Evolutionary conservation across 1,140 invertebrate genomes (phyloP), one percentile per base, ranked within the genome.

Genomic region (Cecropterus lyciades): DNA sequence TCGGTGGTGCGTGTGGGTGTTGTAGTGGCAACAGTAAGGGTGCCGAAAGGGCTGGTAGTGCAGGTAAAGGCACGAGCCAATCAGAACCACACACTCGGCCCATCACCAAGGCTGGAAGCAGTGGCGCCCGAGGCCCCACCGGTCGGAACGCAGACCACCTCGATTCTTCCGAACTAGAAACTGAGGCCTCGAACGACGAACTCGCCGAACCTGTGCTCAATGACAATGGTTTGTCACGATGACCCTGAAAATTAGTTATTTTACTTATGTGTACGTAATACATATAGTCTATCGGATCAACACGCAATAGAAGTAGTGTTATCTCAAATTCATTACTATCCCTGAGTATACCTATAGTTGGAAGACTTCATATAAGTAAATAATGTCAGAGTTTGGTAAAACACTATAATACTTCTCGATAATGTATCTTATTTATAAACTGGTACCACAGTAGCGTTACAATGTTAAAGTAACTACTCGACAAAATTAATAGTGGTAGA

Each of bases 131-230:
- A 0, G 82, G 87, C 0, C 87, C 86, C 0, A 92, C 89, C 0
- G 89, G 89, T 0, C 89, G 72, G 60, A 92, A 92, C 0, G 89
- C 89, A 0, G 89, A 92, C 89, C 89, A 92, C 24, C 87, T 69
- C 0, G 78, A 70, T 51, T 87, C 84, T 67, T 87, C 85, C 1
- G 86, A 74, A 74, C 85, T 91, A 0, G 86, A 80, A 0, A 91
- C 84, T 4, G 81, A 83, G 7, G 71, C 62, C 3, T 87, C 86
- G 59, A 78, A 87, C 16, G 70, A 70, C 8, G 62, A 60, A 49
- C 70, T 72, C 3, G 67, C 46, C 0, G 70, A 48, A 14, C 62
- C 74, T 3, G 75, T 69, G 6, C 66, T 69, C 4, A 77, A 40
- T 48, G 55, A 40, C 14, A 56, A 20, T 16, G 77, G 55, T 59